Evolutionary conservation across 2,113 vertebrate genomes (phyloP).

Genomic region (Cryptotis parvus): DNA sequence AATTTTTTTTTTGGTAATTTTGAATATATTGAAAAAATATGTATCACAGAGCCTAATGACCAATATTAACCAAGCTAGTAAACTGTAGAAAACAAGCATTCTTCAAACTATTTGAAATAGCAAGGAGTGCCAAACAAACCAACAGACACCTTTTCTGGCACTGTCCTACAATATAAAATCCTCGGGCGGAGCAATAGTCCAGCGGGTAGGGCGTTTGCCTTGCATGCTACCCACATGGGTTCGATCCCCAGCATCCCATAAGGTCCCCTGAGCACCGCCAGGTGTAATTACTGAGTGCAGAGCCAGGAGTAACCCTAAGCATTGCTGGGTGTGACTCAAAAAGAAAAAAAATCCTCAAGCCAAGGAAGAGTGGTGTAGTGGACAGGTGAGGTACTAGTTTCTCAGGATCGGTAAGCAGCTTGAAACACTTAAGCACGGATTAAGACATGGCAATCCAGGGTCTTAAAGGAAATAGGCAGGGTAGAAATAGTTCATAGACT

Average conservation of each 20-base stretch:
- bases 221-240: no score
- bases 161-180: not conserved
- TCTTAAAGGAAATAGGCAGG: no score
- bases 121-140: slow-evolving; percentile 19
- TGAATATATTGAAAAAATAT: slow-evolving; percentile 32
- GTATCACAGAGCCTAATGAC: slow-evolving; percentile 59
- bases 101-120: slow-evolving; percentile 58
- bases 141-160: not conserved
- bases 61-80: slow-evolving; percentile 70
- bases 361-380: not conserved
- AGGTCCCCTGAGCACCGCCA: no score
- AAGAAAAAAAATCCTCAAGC: not conserved
- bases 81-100: slow-evolving; percentile 28
- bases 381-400: not conserved
- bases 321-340: no score
- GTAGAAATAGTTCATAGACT: slow-evolving; percentile 43
- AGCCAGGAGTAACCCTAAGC: no score
- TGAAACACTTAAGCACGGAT: no score
- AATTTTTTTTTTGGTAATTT: slow-evolving; percentile 53
- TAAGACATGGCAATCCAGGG: no score
- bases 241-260: no score
- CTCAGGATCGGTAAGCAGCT: no score
- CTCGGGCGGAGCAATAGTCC: no score
- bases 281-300: no score
- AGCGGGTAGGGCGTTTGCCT: no score